Base-by-base conservation (phyloP, 37 sponge, comb jelly and placozoan species). In the Agelas oroides region DNA sequence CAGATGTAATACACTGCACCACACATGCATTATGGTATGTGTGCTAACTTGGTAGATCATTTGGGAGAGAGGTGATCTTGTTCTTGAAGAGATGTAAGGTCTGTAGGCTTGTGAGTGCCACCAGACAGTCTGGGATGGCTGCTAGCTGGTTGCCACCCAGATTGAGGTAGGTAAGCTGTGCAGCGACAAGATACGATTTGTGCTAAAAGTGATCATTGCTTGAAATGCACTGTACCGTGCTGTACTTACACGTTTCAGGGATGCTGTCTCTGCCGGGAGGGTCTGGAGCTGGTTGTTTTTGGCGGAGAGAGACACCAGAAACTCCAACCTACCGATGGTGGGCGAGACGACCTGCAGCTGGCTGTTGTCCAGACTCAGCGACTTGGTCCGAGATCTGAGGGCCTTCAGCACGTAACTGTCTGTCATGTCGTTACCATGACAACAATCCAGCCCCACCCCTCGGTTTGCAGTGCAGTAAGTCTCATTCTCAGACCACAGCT, bases 231-330 rank as follows among this genome's bases (percentile, higher is more conserved):
- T 30, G 1, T 38, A 12, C 30, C 1, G 15, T 46, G 8, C 46
- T 46, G 46, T 8, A 21, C 70, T 69, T 32, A 86, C 87, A 40
- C 28, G 8, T 53, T 24, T 79, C 17, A 86, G 65, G 0, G 21
- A 0, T 18, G 38, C 73, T 18, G 78, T 28, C 24, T 78, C 73
- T 0, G 15, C 1, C 0, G 87, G 87, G 17, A 86, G 41, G 2
- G 27, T 28, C 27, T 59, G 21, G 53, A 92, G 88, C 17, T 25
- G 31, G 60, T 92, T 92, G 31, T 86, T 87, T 69, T 92, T 92
- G 31, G 78, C 83, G 20, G 88, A 86, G 18, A 92, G 75, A 0
- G 64, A 57, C 20, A 55, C 31, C 31, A 92, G 69, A n/a, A 66
- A 68, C n/a, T 38, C 34, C 12, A 87, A 61, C 52, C 78, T 87